phyloP scores from a whole-genome alignment of 1,140 invertebrate genomes.

The Lordiphosa clarofinis region DNA sequence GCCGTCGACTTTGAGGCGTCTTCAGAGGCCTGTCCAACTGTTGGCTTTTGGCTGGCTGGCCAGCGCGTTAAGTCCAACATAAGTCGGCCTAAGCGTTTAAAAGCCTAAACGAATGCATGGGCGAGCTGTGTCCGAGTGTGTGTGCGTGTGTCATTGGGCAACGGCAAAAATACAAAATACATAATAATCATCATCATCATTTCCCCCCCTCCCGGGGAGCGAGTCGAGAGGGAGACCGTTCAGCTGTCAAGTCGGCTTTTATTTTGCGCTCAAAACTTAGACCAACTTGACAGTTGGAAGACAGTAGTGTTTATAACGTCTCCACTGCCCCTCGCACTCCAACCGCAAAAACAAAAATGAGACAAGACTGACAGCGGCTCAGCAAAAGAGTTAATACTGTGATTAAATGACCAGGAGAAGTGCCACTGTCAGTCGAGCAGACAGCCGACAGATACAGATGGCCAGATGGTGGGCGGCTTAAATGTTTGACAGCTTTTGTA shows the following conservation, averaged over 20 bases:
- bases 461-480: constrained; percentile 60
- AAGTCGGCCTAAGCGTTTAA: constrained; percentile 76
- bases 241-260: constrained; percentile 75
- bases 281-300: constrained; percentile 75
- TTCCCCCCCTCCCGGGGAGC: constrained; percentile 13
- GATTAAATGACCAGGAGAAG: constrained; percentile 70
- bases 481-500: constrained; percentile 50
- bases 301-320: constrained; percentile 76
- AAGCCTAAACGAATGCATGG: constrained; percentile 72
- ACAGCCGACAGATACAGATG: constrained; percentile 31
- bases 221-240: constrained; percentile 42
- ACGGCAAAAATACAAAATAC: constrained; percentile 60
- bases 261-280: constrained; percentile 77
- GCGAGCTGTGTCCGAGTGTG: constrained; percentile 19
- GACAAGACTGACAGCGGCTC: constrained; percentile 78
- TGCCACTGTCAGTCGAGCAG: constrained; percentile 55
- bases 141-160: constrained; percentile 43
- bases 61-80: constrained; percentile 70
- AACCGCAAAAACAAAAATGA: constrained; percentile 35
- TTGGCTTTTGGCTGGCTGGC: constrained; percentile 64
- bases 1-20: constrained; percentile 54
- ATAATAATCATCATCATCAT: constrained; percentile 71
- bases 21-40: constrained; percentile 57
- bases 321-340: constrained; percentile 1
- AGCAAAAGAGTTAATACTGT: constrained; percentile 79